Base-by-base conservation (phyloP, 2,888 invertebrate species). In the Nycteola revayana region DNA sequence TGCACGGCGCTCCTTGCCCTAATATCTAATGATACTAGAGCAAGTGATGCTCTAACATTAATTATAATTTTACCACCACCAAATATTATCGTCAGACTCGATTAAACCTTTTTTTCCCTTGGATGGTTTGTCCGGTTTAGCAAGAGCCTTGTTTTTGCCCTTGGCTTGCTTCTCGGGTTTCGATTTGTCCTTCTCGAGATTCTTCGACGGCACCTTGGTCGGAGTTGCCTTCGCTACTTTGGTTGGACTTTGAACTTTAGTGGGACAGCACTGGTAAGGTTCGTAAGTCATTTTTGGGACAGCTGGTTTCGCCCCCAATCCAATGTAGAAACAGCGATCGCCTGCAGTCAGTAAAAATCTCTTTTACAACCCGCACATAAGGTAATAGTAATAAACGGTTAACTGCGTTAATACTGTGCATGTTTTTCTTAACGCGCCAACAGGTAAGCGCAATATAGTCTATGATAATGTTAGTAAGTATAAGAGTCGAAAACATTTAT, bases 241-340 rank as follows among this genome's bases (percentile, higher is more conserved):
- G 67, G 94, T 93, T 75, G 92, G 91, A 81, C 92, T 93, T 80
- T 92, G 92, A 83, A 93, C 92, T 91, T 94, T 94, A 84, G 93
- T 93, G 85, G 95, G 96, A 92, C 96, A 96, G 93, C 96, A 96
- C 91, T 95, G 95, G 93, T 94, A 96, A 81, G 96, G 94, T 92
- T 94, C 94, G 90, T 94, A 95, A 88, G 94, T 92, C 89, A 91
- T 90, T 89, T 92, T 92, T 85, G 93, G 93, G 85, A 92, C 90
- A 76, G 92, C 91, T 86, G 90, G 92, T 91, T 94, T 94, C 90
- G 94, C 94, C 90, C 95, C 95, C 93, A 96, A 93, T 92, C 96
- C 96, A 92, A 96, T 95, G 95, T 95, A 95, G 95, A 96, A 96
- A 94, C 96, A 96, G 93, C 95, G 95, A 94, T 96, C 96, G 94